Evolutionary conservation across 2,797 vertebrate genomes (phyloP), one percentile per base, ranked within the genome.

Genomic region (Kryptopterus vitreolus): DNA sequence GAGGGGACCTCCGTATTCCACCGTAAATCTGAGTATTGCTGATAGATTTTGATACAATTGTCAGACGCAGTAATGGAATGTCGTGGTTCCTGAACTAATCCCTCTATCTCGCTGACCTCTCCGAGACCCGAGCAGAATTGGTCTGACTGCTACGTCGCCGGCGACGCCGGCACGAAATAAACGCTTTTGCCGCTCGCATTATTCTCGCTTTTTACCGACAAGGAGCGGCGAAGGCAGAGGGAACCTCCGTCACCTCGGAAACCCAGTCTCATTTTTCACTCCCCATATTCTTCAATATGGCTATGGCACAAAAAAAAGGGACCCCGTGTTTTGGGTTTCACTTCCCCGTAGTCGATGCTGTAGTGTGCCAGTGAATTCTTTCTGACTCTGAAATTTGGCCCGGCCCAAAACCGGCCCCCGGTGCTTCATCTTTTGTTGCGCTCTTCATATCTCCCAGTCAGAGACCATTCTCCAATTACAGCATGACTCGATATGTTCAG

Each of bases 51-150:
- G 81, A 86, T 80, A 80, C 75, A 20, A 70, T 83, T 83, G 70
- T 84, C 72, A 43, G 8, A 71, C 26, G 35, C 65, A 59, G 79
- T 83, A 82, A 85, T 82, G 78, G 79, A 81, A 83, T 72, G 70
- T 83, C 77, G 16, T 79, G 68, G 55, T 57, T 73, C 75, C 77
- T 48, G 31, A 61, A 52, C 65, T 79, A 80, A 85, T 85, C 82
- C 82, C 62, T 59, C 55, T 78, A 82, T 85, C 79, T 81, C 9
- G 5, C 58, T 84, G 87, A 86, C 81, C 83, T 83, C 79, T 15
- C 24, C 11, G n/a, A 59, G 77, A 81, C 79, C 84, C 29, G 76
- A 20, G 0, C 61, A 63, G 73, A 85, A 81, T 85, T 81, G 84
- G 52, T 73, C 77, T 26, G 31, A 71, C 61, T 13, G 69, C 75